Percentiles rank a stretch among this genome's conserved stretches.
phyloP scores from a whole-genome alignment of 2,888 invertebrate genomes.

The Mesorhabditis sp. region DNA sequence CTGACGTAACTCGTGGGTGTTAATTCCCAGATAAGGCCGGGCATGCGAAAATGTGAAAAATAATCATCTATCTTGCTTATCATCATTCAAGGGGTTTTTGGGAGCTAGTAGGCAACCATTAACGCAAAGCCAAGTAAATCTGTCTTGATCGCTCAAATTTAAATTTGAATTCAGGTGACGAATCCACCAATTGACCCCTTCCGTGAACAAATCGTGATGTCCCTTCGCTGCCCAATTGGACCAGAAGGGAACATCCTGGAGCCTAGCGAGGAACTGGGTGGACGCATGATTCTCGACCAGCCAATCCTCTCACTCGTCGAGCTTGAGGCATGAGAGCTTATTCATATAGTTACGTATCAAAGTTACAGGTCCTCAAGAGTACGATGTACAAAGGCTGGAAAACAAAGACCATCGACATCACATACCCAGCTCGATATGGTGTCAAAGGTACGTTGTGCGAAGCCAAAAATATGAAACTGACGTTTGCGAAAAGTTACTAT shows the following conservation, averaged over 20 bases:
- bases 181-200: slow-evolving; percentile 99
- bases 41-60: too few species aligned
- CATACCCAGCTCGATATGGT: slow-evolving; percentile 77
- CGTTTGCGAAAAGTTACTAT: neutral
- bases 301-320: slow-evolving; percentile 89
- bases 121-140: neutral
- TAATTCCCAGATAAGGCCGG: too few species aligned
- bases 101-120: too few species aligned
- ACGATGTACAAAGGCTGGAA: slow-evolving; percentile 81
- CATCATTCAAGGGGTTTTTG: too few species aligned
- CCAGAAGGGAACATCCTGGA: slow-evolving; percentile 82
- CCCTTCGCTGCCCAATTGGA: slow-evolving; percentile 90
- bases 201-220: slow-evolving; percentile 97
- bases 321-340: slow-evolving; percentile 68
- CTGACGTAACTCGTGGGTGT: too few species aligned
- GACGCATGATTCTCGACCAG: slow-evolving; percentile 85
- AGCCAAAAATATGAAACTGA: neutral
- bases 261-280: slow-evolving; percentile 77
- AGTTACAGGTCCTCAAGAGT: slow-evolving; percentile 67
- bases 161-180: slow-evolving; percentile 65
- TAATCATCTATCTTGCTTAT: too few species aligned
- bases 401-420: slow-evolving; percentile 80
- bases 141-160: neutral
- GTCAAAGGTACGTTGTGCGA: slow-evolving; percentile 33
- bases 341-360: slow-evolving; percentile 11